Evolutionary conservation across 2,888 invertebrate genomes (phyloP).

Genomic region (Caenorhabditis sp.): DNA sequence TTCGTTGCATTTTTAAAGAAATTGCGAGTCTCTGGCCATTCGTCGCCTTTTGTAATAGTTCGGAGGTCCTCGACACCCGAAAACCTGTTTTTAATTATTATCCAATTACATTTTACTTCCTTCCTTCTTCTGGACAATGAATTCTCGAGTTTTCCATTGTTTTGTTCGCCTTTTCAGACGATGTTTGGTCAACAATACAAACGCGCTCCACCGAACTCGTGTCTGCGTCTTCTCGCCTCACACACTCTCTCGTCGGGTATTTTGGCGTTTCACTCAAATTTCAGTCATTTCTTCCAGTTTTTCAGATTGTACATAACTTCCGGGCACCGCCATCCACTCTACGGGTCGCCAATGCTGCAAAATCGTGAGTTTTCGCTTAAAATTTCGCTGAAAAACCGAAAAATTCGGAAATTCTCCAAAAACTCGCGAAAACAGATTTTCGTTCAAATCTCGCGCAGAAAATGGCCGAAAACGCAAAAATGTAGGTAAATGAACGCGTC

Average conservation of each 20-base stretch:
- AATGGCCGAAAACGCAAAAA: conserved; percentile 17
- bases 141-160: not conserved
- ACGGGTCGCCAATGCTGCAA: conserved; percentile 40
- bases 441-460: not conserved
- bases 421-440: conserved; percentile 12
- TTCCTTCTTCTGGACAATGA: conserved; percentile 2
- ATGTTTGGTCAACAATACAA: conserved; percentile 20
- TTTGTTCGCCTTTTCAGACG: conserved; percentile 9
- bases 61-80: conserved; percentile 11
- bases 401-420: not conserved
- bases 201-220: conserved; percentile 9
- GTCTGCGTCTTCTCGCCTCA: conserved; percentile 14
- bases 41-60: no score
- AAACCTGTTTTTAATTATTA: conserved; percentile 31
- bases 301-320: conserved; percentile 45
- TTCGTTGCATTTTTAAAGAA: conserved; percentile 2
- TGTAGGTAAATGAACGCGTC: conserved; percentile 56
- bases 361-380: conserved; percentile 19
- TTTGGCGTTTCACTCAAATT: not conserved
- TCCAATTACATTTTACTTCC: not conserved
- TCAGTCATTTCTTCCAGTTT: conserved; percentile 1
- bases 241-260: conserved; percentile 3
- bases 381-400: not conserved
- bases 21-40: no score
- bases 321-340: conserved; percentile 16